Evolutionary conservation across 92 coral and sea anemone genomes (phyloP).

Genomic region (Porites evermanni): DNA sequence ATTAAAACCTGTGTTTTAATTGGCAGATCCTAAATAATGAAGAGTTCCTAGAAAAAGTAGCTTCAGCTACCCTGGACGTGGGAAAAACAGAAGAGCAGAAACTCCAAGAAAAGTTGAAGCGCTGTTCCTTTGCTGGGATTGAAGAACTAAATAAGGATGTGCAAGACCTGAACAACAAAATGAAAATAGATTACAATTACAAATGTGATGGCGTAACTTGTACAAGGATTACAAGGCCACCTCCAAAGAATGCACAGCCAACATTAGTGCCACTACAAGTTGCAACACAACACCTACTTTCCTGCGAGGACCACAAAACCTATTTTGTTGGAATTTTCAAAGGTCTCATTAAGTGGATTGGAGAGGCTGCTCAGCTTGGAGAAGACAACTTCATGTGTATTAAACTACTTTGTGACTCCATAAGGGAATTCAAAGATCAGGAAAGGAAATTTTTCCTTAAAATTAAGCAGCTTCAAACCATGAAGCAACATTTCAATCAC

Average conservation of each 20-base stretch:
- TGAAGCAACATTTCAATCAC: conserved; percentile 50
- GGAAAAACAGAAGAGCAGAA: conserved; percentile 73
- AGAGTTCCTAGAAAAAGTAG: conserved; percentile 68
- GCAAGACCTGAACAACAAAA: not conserved
- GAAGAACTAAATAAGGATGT: conserved; percentile 65
- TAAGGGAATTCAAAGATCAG: conserved; percentile 69
- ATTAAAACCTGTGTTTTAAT: no score
- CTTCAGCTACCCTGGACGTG: conserved; percentile 62
- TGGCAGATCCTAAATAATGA: conserved; percentile 73
- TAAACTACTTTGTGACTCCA: conserved; percentile 73
- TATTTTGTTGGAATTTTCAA: conserved; percentile 60
- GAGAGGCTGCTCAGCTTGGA: conserved; percentile 83
- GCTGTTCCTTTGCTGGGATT: conserved; percentile 70
- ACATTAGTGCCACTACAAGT: conserved; percentile 21
- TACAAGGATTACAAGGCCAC: not conserved
- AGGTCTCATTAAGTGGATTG: conserved; percentile 69
- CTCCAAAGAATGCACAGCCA: not conserved
- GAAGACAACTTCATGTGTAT: conserved; percentile 75
- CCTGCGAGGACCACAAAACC: conserved; percentile 65
- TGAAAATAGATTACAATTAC: not conserved
- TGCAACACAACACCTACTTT: conserved; percentile 41
- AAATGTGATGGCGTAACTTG: conserved; percentile 21
- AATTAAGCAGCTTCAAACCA: conserved; percentile 22
- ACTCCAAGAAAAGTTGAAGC: conserved; percentile 80
- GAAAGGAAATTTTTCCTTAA: conserved; percentile 68